phyloP scores from a whole-genome alignment of 2,113 vertebrate genomes.

The Rynchops niger region DNA sequence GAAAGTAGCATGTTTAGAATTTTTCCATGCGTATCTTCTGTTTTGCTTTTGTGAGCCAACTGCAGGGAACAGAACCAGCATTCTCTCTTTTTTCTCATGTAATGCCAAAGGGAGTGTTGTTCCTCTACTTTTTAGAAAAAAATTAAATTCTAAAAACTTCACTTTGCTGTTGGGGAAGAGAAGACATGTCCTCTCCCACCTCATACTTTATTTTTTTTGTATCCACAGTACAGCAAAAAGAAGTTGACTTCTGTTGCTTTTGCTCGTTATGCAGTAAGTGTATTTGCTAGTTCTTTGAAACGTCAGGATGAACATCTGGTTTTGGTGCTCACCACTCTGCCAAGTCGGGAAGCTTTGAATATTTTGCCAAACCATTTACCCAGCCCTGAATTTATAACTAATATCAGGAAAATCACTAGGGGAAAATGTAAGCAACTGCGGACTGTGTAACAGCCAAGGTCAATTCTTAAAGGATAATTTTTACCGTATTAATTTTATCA shows the following conservation, averaged over 20 bases:
- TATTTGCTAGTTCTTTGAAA: slow-evolving; percentile 35
- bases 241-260: not conserved
- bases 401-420: slow-evolving; percentile 14
- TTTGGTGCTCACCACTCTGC: not conserved
- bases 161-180: not conserved
- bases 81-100: not conserved
- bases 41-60: not conserved
- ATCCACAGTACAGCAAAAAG: not conserved
- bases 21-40: not conserved
- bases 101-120: not conserved
- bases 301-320: slow-evolving; percentile 9
- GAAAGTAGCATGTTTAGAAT: not conserved
- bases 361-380: slow-evolving; percentile 31
- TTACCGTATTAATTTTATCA: not conserved
- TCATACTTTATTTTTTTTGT: not conserved
- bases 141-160: not conserved
- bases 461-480: slow-evolving; percentile 4
- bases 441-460: slow-evolving; percentile 23
- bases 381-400: slow-evolving; percentile 37
- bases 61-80: not conserved
- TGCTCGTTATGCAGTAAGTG: not conserved
- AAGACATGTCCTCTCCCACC: not conserved
- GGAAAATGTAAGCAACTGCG: not conserved
- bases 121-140: not conserved
- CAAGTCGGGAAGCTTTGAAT: slow-evolving; percentile 29